These are phyloP conservation scores for Rhopilema esculentum DNA, from an alignment of 30 jellyfish, hydroid and myxozoan genomes.

Conservation along the genomic window DNA sequence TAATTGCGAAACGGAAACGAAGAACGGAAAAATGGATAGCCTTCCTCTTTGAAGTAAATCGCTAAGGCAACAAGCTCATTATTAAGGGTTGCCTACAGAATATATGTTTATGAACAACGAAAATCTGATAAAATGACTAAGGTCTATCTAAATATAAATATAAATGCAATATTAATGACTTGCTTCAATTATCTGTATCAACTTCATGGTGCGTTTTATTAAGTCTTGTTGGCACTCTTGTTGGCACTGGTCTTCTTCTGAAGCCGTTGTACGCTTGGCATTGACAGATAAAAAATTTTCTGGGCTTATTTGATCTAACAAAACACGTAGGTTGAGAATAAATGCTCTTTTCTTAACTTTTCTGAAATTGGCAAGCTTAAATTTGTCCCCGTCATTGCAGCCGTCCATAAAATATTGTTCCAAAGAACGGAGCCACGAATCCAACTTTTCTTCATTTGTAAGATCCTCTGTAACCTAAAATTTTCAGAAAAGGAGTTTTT, in stretches of 20 bases:
- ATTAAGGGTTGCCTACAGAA: too few species aligned
- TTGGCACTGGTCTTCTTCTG: neutral
- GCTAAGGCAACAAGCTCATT: too few species aligned
- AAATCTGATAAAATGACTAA: too few species aligned
- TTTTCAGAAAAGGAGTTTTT: neutral
- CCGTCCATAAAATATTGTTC: neutral
- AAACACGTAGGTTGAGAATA: neutral
- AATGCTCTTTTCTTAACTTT: slow-evolving; percentile 20
- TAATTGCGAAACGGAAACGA: neutral
- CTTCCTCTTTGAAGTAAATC: too few species aligned
- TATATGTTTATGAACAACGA: too few species aligned
- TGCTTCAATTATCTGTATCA: too few species aligned
- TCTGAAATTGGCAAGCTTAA: neutral
- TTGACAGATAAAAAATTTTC: neutral
- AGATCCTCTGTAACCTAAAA: slow-evolving; percentile 19
- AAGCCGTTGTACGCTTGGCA: neutral
- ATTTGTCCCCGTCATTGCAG: neutral
- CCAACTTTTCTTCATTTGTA: slow-evolving; percentile 18
- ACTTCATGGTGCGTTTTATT: neutral
- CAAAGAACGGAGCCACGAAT: slow-evolving; percentile 36
- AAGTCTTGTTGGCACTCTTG: slow-evolving; percentile 42
- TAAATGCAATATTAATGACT: too few species aligned
- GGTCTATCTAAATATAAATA: too few species aligned
- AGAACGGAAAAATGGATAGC: too few species aligned
- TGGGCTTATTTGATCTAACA: slow-evolving; percentile 4